Evolutionary conservation across 2,113 vertebrate species (phyloP).

Genomic region (Eubucco bourcierii): DNA sequence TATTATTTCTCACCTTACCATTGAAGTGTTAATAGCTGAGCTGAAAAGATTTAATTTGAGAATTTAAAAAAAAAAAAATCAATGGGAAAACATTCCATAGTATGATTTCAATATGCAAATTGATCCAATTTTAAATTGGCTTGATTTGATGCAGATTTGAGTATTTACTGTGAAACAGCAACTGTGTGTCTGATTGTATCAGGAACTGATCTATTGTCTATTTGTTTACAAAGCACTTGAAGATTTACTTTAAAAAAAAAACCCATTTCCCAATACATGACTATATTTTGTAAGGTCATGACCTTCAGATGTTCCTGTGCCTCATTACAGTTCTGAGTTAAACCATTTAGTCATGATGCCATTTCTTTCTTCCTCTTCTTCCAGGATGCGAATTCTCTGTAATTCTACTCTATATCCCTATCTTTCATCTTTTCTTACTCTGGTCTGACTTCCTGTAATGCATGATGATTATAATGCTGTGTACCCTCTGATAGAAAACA

Average conservation of each 20-base stretch:
- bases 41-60: neutral
- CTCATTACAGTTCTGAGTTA: neutral
- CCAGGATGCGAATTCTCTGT: neutral
- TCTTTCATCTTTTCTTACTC: neutral
- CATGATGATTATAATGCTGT: accelerated
- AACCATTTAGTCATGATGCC: neutral
- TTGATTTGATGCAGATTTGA: neutral
- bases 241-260: neutral
- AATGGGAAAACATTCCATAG: neutral
- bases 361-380: neutral
- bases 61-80: neutral
- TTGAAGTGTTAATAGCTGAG: neutral
- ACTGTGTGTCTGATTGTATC: neutral
- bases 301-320: neutral
- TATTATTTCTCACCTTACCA: neutral
- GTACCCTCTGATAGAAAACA: neutral
- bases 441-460: neutral
- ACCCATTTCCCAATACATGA: neutral
- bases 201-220: neutral
- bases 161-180: neutral
- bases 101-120: neutral
- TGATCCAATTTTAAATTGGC: neutral
- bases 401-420: neutral
- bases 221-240: neutral
- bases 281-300: neutral